Percentiles rank a stretch among this genome's conserved stretches.
Conservation (phyloP, 2,888 invertebrate species). For the Acrocyrtus sp. region DNA sequence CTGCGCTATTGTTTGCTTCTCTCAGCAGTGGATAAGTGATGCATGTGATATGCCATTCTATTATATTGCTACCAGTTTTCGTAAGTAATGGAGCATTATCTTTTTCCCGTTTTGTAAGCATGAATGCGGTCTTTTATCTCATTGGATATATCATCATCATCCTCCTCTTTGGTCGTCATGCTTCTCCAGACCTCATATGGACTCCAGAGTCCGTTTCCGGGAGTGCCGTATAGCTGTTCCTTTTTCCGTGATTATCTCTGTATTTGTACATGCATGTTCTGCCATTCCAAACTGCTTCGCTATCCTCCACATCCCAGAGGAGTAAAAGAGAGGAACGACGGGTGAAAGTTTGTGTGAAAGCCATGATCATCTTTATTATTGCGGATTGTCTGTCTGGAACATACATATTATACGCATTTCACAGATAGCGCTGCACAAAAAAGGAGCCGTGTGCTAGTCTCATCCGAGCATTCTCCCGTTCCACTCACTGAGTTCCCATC, state of each 20-base stretch:
- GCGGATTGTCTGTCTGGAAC: background rate
- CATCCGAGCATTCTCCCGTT: no score
- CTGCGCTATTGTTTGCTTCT: constrained; percentile 10
- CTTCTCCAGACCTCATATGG: background rate
- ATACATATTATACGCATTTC: background rate
- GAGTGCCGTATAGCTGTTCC: constrained; percentile 17
- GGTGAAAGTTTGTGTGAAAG: constrained; percentile 51
- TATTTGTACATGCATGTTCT: background rate
- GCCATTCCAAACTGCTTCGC: constrained; percentile 1
- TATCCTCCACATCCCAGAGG: constrained; percentile 32
- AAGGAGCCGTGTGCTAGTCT: background rate
- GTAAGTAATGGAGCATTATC: constrained; percentile 49
- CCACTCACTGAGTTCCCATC: constrained; percentile 32
- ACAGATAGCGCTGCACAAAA: background rate
- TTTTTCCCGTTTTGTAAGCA: constrained; percentile 36
- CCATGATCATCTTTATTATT: constrained; percentile 36
- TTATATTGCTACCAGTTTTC: constrained; percentile 9
- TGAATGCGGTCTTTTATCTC: constrained; percentile 44
- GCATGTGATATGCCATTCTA: constrained; percentile 6
- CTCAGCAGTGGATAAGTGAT: background rate
- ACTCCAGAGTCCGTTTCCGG: background rate
- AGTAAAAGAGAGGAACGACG: constrained; percentile 29
- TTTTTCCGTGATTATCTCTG: constrained; percentile 7
- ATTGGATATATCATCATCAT: constrained; percentile 42
- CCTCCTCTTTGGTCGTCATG: background rate